phyloP scores from a whole-genome alignment of 2,113 vertebrate genomes.

The Coptodon bakossiorum region DNA sequence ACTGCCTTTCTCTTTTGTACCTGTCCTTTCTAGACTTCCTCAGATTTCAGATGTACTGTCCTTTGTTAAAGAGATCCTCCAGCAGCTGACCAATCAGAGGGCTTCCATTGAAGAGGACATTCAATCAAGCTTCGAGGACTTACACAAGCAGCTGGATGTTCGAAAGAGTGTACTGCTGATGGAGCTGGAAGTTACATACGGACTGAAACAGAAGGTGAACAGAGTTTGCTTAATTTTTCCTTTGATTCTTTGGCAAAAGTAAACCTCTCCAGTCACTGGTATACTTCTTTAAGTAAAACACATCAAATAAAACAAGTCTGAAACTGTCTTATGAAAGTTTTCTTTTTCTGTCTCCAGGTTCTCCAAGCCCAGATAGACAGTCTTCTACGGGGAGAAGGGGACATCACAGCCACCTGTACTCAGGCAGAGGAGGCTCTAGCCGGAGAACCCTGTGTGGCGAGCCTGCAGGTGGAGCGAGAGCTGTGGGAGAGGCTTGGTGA shows the following conservation, averaged over 20 bases:
- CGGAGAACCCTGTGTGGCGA: constrained; percentile 80
- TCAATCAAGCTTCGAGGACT: constrained; percentile 90
- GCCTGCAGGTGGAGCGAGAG: constrained; percentile 81
- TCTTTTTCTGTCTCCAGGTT: constrained; percentile 70
- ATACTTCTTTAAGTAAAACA: neutral
- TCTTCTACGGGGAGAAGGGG: constrained; percentile 82
- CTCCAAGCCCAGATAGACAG: constrained; percentile 89
- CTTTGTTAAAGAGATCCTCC: constrained; percentile 87
- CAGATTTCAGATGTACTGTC: constrained; percentile 86
- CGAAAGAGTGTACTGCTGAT: constrained; percentile 93
- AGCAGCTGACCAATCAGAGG: constrained; percentile 88
- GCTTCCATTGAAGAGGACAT: constrained; percentile 94
- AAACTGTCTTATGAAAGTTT: neutral
- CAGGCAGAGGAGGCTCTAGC: constrained; percentile 83
- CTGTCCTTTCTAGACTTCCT: constrained; percentile 76
- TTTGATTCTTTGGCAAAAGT: neutral
- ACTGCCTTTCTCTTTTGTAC: neutral
- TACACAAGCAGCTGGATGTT: constrained; percentile 94
- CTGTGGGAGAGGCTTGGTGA: constrained; percentile 83
- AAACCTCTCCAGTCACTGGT: neutral
- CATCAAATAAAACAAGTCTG: neutral
- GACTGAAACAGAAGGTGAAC: constrained; percentile 92
- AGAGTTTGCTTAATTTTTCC: neutral
- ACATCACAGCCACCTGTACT: constrained; percentile 79
- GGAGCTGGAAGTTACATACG: constrained; percentile 97